phyloP scores from a whole-genome alignment of 2,888 invertebrate genomes.

The Pterostichus madidus region DNA sequence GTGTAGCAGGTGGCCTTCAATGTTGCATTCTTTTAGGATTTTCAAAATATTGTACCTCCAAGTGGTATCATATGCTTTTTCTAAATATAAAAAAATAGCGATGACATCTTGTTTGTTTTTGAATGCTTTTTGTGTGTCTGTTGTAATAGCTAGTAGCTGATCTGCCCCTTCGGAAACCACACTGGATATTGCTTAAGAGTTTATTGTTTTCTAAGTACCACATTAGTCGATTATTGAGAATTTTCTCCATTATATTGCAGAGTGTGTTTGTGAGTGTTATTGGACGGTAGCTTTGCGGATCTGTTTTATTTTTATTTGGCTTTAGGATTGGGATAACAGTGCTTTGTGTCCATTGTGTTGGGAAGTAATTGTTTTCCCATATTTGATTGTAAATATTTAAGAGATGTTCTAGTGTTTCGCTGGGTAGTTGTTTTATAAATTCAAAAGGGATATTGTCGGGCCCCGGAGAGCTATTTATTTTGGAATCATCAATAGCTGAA shows the following conservation, averaged over 20 bases:
- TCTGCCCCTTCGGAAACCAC: conserved; percentile 10
- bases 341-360: conserved; percentile 30
- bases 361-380: conserved; percentile 14
- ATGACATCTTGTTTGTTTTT: background rate
- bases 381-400: conserved; percentile 35
- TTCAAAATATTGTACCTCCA: too few relatives aligned
- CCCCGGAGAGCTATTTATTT: conserved; percentile 18
- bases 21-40: too few relatives aligned
- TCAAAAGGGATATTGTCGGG: conserved; percentile 27
- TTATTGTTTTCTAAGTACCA: conserved; percentile 15
- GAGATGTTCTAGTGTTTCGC: background rate
- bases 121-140: background rate
- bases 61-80: too few relatives aligned
- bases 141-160: background rate
- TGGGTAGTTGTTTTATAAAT: conserved; percentile 36
- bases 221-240: conserved; percentile 4
- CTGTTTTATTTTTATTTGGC: background rate
- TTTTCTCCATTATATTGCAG: conserved; percentile 10
- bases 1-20: too few relatives aligned
- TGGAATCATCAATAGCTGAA: background rate
- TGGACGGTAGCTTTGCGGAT: conserved; percentile 7
- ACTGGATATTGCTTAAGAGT: background rate
- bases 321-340: conserved; percentile 37
- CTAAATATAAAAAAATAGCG: too few relatives aligned
- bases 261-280: conserved; percentile 26